Percentiles rank a stretch among this genome's conserved stretches.
Evolutionary conservation across 1,140 invertebrate species (phyloP).

Genomic region (Sarcophaga peregrina): DNA sequence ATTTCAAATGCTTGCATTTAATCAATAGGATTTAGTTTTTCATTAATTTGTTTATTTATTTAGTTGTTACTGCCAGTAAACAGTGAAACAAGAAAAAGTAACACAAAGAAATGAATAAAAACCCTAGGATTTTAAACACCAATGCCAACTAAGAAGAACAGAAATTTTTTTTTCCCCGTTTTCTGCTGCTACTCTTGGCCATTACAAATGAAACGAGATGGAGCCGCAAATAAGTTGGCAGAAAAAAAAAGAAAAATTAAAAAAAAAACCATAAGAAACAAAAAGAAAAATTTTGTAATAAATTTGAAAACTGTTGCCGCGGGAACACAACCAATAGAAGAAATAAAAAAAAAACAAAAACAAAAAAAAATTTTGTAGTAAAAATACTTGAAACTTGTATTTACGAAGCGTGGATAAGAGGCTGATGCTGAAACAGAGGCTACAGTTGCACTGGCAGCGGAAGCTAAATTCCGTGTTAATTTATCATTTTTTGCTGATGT

Average conservation of each 20-base stretch:
- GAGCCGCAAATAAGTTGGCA: background rate
- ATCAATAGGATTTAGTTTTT: too few species aligned
- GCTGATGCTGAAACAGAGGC: background rate
- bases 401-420: background rate
- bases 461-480: background rate
- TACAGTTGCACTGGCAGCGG: background rate
- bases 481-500: conserved; percentile 11
- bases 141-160: too few species aligned
- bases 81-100: too few species aligned
- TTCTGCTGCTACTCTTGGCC: too few species aligned
- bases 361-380: background rate
- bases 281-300: background rate
- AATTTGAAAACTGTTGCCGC: conserved; percentile 9
- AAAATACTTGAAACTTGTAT: conserved; percentile 16
- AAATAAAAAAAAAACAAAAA: background rate
- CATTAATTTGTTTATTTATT: too few species aligned
- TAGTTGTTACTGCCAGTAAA: too few species aligned
- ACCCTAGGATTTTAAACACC: too few species aligned
- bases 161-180: too few species aligned
- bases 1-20: too few species aligned
- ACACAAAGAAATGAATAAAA: too few species aligned
- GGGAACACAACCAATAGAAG: background rate
- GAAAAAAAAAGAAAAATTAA: background rate
- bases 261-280: too few species aligned
- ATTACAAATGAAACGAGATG: background rate